Conservation (phyloP, 1,140 invertebrate genomes). For the Scaptomyza montana region DNA sequence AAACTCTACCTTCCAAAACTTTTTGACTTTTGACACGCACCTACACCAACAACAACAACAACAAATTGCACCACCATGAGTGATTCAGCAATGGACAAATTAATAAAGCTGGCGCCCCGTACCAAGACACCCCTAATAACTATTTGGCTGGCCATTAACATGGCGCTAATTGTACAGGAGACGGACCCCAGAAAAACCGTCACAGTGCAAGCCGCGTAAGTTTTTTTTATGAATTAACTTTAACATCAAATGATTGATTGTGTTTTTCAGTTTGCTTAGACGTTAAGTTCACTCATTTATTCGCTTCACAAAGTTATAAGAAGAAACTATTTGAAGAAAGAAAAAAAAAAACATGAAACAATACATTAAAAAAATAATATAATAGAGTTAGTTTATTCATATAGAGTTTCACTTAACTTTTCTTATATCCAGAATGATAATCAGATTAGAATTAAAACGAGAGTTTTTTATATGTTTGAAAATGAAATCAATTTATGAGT, state of each 20-base stretch:
- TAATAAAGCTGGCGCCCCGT: constrained; percentile 67
- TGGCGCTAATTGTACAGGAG: constrained; percentile 80
- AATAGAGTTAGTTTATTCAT: no score
- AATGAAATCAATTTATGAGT: no score
- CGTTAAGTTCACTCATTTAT: no score
- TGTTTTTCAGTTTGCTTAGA: no score
- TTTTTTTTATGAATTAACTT: constrained; percentile 18
- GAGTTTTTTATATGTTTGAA: no score
- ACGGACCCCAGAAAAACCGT: constrained; percentile 68
- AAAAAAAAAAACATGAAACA: no score
- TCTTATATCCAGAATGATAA: no score
- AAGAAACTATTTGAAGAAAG: no score
- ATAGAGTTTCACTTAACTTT: no score
- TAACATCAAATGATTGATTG: constrained; percentile 6
- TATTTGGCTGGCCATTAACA: constrained; percentile 81
- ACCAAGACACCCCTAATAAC: constrained; percentile 75
- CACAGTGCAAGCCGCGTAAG: constrained; percentile 83
- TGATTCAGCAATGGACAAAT: constrained; percentile 78
- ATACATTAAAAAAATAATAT: no score
- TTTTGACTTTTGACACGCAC: constrained; percentile 38
- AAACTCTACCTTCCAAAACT: constrained; percentile 49
- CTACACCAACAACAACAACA: constrained; percentile 17
- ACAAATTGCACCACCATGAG: constrained; percentile 68
- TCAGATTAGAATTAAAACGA: no score
- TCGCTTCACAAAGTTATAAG: no score